Base-by-base conservation (phyloP, 2,797 vertebrate genomes). In the Falco concolor region DNA sequence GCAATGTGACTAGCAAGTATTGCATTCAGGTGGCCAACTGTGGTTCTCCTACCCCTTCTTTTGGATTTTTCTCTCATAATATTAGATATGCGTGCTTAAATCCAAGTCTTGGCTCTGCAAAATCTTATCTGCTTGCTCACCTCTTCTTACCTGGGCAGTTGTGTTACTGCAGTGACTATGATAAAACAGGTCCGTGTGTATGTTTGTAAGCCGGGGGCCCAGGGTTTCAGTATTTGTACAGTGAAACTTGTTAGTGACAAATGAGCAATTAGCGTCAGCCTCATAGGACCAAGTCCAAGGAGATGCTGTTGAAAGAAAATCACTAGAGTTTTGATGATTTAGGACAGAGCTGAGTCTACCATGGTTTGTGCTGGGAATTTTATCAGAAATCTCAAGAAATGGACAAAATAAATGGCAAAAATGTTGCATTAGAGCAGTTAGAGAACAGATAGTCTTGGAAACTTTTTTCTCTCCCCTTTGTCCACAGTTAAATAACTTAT, bases 91-190 rank as follows among this genome's bases (percentile, higher is more conserved):
- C 6, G 42, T 57, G 21, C 77, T 90, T 52, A 73, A 50, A 54
- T 61, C 76, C 22, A 40, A 12, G 20, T 14, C 59, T 34, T 28
- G 73, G 25, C 49, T 81, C 36, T 82, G 63, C 24, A 87, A 72
- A 85, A 63, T 14, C 6, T 80, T 32, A 10, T 14, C 23, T 44
- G 2, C 7, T 20, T 45, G 21, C 38, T 84, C n/a, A 42, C 2
- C 8, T 61, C n/a, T 63, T 78, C 50, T 87, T 38, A 34, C 7
- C 14, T 28, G 12, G 20, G 15, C 52, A 52, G 42, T 20, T 8
- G 12, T 2, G 22, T 77, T 44, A 65, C 10, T 10, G 6, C 0
- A 3, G n/a, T 13, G 28, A 5, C 3, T 10, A 5, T 20, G 32
- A 49, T 27, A 34, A 83, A 68, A n/a, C 22, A 73, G 65, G 52